Percentiles rank a stretch among this genome's conserved stretches.
These are phyloP conservation scores for Glaucomys volans DNA, from an alignment of 2,113 vertebrate genomes.

Conservation along the genomic window DNA sequence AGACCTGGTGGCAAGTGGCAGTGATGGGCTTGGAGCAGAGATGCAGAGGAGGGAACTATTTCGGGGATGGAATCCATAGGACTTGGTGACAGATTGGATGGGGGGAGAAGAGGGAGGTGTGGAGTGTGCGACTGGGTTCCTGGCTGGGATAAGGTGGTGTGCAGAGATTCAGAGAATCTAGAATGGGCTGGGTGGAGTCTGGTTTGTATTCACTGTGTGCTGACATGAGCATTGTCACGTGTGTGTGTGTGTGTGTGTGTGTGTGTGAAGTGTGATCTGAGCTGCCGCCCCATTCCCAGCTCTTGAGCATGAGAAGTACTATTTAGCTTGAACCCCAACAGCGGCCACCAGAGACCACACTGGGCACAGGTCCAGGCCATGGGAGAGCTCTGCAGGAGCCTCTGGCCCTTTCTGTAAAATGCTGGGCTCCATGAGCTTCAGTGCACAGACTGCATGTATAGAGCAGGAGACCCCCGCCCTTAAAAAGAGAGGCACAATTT, in stretches of 20 bases:
- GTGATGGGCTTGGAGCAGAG: neutral
- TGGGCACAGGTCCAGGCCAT: neutral
- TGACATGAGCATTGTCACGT: neutral
- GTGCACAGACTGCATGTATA: neutral
- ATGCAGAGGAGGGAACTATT: conserved; percentile 20
- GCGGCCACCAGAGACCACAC: neutral
- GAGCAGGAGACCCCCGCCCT: neutral
- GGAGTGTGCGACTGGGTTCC: neutral
- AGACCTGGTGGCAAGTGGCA: neutral
- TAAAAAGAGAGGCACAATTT: neutral
- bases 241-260: neutral
- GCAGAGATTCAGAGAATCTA: neutral
- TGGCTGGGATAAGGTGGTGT: neutral
- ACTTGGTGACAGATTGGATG: conserved; percentile 50
- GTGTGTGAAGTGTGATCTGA: neutral
- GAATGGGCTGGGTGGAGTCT: neutral
- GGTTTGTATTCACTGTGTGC: accelerated
- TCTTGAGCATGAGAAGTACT: neutral
- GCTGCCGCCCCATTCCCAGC: neutral
- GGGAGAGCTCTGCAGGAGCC: neutral
- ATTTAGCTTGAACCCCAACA: neutral
- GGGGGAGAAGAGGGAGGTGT: neutral
- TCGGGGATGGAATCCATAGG: neutral
- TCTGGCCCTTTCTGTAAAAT: neutral
- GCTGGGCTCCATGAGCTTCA: neutral